Evolutionary conservation across 1,140 invertebrate genomes (phyloP).

Genomic region (Drosophila takahashii): DNA sequence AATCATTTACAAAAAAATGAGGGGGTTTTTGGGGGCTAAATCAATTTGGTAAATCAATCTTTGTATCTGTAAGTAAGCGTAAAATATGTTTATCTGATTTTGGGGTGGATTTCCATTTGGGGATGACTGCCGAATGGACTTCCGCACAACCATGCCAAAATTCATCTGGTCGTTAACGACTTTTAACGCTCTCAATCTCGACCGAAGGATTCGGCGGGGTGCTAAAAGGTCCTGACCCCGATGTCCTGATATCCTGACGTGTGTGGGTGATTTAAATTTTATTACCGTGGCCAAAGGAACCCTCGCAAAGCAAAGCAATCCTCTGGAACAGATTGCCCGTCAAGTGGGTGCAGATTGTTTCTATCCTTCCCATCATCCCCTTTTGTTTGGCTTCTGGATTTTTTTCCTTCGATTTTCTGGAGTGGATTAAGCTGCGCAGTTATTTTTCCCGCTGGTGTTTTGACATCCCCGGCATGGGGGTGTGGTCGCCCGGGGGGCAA

Average conservation of each 20-base stretch:
- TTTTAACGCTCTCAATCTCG: constrained; percentile 48
- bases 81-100: constrained; percentile 60
- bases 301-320: constrained; percentile 10
- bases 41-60: constrained; percentile 42
- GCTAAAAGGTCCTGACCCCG: constrained; percentile 24
- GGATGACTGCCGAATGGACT: constrained; percentile 36
- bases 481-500: constrained; percentile 34
- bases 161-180: constrained; percentile 63
- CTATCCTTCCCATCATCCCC: constrained; percentile 7
- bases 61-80: constrained; percentile 52
- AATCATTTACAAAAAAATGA: constrained; percentile 11
- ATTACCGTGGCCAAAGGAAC: constrained; percentile 60
- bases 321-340: constrained; percentile 61
- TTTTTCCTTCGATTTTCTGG: background rate
- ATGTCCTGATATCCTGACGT: constrained; percentile 21
- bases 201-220: constrained; percentile 1
- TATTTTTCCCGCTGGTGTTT: constrained; percentile 57
- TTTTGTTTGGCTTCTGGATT: too few relatives aligned
- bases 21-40: constrained; percentile 5
- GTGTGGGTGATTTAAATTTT: constrained; percentile 82
- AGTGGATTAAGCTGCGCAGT: constrained; percentile 73
- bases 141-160: constrained; percentile 3
- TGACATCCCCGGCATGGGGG: constrained; percentile 56
- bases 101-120: constrained; percentile 20
- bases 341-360: constrained; percentile 78